Evolutionary conservation across 2,113 vertebrate genomes (phyloP), one percentile per base, ranked within the genome.

Genomic region (Thermophis baileyi): DNA sequence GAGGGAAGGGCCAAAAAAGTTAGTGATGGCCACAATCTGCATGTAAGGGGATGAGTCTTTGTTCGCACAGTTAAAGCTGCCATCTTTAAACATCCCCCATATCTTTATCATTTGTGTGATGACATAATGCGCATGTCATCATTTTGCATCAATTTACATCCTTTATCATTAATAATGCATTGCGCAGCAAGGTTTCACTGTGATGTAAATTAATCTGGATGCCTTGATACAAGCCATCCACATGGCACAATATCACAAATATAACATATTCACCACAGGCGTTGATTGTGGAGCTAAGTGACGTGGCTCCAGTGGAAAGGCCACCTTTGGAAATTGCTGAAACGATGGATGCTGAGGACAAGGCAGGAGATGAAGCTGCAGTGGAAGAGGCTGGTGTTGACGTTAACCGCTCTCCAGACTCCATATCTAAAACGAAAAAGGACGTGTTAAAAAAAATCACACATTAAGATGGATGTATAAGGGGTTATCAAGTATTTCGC

Each of bases 351-450:
- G 91, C 95, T 14, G 98, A 94, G 89, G 98, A 97, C 94, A 99
- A 98, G 94, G 99, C 98, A 30, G 96, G 97, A 92, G 98, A 97
- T 96, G 98, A 97, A 54, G 98, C 96, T 96, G 97, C 96, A 93
- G 98, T 98, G 44, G 98, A 97, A 94, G 96, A 96, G 14, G 98
- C 96, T 4, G 98, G 97, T 74, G 92, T 90, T 40, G 98, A 98
- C 50, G 97, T 96, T 97, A 99, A 96, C 96, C 97, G 96, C 97
- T 99, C 98, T 96, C 98, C 98, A 97, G 99, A 98, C 98, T 99
- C 99, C 99, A 99, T 99, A 97, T 97, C 99, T 99, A 89, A 30
- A 57, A 96, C 53, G 10, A 25, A 95, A 3, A 81, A 44, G 35
- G 74, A 44, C 7, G 0, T 22, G 74, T 81, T 69, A 3, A 81